phyloP scores from a whole-genome alignment of 2,113 vertebrate genomes.

The Tapirus terrestris region DNA sequence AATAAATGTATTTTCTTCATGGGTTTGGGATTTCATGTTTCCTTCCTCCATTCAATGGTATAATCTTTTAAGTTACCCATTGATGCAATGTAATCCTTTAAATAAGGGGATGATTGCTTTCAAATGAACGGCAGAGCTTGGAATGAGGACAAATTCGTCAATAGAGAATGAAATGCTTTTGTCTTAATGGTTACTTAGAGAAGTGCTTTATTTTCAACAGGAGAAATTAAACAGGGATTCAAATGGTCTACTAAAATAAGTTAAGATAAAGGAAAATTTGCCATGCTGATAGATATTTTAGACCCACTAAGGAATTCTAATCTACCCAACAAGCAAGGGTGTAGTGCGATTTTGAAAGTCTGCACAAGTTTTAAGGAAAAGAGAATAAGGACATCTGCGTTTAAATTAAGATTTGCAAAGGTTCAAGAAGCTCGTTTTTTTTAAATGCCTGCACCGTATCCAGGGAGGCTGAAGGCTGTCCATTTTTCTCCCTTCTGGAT shows the following conservation, averaged over 20 bases:
- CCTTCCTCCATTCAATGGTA: not conserved
- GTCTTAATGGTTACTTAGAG: not conserved
- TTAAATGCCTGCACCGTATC: not conserved
- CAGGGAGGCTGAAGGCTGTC: no score
- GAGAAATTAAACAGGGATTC: not conserved
- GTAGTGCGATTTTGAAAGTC: not conserved
- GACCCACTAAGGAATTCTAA: not conserved
- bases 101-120: conserved; percentile 54
- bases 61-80: conserved; percentile 47
- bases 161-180: not conserved
- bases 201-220: not conserved
- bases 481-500: not conserved
- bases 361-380: not conserved
- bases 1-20: not conserved
- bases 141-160: not conserved
- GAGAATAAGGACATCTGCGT: not conserved
- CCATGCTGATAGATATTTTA: fast-evolving
- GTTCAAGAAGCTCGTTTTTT: not conserved
- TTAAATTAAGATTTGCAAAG: not conserved
- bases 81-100: conserved; percentile 61
- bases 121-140: not conserved
- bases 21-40: not conserved
- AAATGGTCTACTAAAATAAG: not conserved
- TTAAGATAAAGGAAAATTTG: not conserved
- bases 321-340: not conserved